phyloP scores from a whole-genome alignment of 2,888 invertebrate species.

The Hoplodrina blanda region DNA sequence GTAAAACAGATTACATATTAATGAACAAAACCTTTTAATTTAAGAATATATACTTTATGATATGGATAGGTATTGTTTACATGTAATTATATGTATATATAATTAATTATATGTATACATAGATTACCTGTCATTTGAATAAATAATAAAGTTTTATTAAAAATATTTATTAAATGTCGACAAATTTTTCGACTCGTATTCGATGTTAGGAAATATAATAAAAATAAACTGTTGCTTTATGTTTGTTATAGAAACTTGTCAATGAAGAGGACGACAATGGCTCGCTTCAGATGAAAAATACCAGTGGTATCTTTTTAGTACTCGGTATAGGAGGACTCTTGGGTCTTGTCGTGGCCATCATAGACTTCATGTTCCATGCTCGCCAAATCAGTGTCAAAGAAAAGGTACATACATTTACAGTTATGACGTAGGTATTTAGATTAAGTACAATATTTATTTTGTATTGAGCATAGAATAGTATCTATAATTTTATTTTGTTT shows the following conservation, averaged over 20 bases:
- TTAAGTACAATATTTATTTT: no score
- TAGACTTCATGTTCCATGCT: slow-evolving; percentile 96
- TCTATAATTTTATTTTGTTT: no score
- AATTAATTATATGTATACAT: no score
- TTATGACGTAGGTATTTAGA: neutral
- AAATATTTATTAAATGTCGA: no score
- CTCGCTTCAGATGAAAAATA: slow-evolving; percentile 95
- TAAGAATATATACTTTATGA: no score
- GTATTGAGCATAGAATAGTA: no score
- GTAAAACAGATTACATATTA: neutral
- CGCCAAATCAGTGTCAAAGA: slow-evolving; percentile 94
- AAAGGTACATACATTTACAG: slow-evolving; percentile 89
- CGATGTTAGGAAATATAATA: neutral
- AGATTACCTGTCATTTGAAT: no score
- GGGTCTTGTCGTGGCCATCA: slow-evolving; percentile 93
- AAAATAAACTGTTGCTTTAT: neutral
- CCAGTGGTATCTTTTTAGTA: slow-evolving; percentile 97
- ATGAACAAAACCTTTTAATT: no score
- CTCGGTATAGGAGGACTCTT: slow-evolving; percentile 93
- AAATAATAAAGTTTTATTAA: no score
- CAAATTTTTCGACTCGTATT: no score
- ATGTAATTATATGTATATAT: no score
- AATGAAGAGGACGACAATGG: slow-evolving; percentile 84
- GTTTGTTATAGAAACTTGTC: slow-evolving; percentile 64
- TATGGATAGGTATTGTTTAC: no score